Evolutionary conservation across 2,888 invertebrate species (phyloP).

Genomic region (Polydesmus complanatus): DNA sequence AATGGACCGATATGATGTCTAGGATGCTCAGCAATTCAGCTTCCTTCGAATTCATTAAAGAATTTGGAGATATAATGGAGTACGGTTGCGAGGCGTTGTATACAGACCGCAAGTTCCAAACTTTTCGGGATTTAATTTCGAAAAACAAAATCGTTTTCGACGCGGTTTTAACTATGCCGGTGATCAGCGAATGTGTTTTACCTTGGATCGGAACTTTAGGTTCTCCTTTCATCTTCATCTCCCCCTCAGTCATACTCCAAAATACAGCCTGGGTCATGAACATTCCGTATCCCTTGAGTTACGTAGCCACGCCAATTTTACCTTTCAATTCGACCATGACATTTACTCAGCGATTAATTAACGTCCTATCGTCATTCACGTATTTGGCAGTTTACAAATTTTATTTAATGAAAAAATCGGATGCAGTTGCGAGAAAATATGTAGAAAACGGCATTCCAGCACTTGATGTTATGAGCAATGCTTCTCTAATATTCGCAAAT

Average conservation of each 20-base stretch:
- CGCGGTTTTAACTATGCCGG: not conserved
- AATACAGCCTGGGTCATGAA: constrained; percentile 7
- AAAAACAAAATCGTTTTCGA: not conserved
- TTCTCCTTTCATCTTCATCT: not conserved
- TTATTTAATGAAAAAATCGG: not conserved
- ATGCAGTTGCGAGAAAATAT: not conserved
- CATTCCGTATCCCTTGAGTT: constrained; percentile 5
- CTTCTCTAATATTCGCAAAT: not conserved
- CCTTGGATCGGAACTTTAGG: not conserved
- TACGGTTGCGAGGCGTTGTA: not conserved
- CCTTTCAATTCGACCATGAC: not conserved
- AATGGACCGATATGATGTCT: not conserved
- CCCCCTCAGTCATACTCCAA: not conserved
- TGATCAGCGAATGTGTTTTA: constrained; percentile 2
- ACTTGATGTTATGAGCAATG: not conserved
- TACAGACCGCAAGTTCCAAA: not conserved
- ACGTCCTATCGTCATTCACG: not conserved
- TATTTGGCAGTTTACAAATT: not conserved
- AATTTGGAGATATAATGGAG: not conserved
- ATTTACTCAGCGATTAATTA: not conserved
- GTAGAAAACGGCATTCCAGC: not conserved
- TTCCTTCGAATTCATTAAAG: not conserved
- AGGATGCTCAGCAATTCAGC: not conserved
- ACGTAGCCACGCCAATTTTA: not conserved
- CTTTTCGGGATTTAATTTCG: not conserved